Evolutionary conservation across 2,888 invertebrate genomes (phyloP).

Genomic region (Anarsia innoxiella): DNA sequence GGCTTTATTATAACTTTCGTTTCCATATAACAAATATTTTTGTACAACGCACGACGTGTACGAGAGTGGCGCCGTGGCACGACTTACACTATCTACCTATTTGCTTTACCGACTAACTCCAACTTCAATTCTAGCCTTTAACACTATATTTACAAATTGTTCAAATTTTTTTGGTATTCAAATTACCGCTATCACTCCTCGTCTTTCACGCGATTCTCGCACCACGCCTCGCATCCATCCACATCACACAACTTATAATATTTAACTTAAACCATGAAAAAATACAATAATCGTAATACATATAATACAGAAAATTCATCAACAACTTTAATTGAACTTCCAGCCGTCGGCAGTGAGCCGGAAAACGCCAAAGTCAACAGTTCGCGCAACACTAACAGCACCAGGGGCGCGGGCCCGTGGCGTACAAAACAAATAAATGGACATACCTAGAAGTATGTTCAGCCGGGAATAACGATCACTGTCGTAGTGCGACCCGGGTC

Average conservation of each 20-base stretch:
- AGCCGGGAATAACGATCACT: slow-evolving; percentile 62
- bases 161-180: slow-evolving; percentile 75
- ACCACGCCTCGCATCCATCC: slow-evolving; percentile 49
- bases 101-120: slow-evolving; percentile 59
- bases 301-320: slow-evolving; percentile 66
- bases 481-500: slow-evolving; percentile 49
- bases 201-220: slow-evolving; percentile 49
- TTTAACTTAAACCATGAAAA: slow-evolving; percentile 69
- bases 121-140: slow-evolving; percentile 57
- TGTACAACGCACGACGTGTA: slow-evolving; percentile 71
- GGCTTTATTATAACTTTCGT: slow-evolving; percentile 66
- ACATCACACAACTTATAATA: slow-evolving; percentile 61
- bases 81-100: slow-evolving; percentile 67
- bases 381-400: slow-evolving; percentile 59
- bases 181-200: slow-evolving; percentile 66
- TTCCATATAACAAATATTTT: slow-evolving; percentile 71
- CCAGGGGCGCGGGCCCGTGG: slow-evolving; percentile 34
- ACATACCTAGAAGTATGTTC: slow-evolving; percentile 70
- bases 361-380: slow-evolving; percentile 47
- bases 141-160: slow-evolving; percentile 73
- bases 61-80: slow-evolving; percentile 68
- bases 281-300: slow-evolving; percentile 68
- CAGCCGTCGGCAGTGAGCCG: slow-evolving; percentile 40
- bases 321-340: slow-evolving; percentile 66
- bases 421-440: slow-evolving; percentile 66